phyloP scores from a whole-genome alignment of 2,888 invertebrate species.

The Argyresthia albistria region DNA sequence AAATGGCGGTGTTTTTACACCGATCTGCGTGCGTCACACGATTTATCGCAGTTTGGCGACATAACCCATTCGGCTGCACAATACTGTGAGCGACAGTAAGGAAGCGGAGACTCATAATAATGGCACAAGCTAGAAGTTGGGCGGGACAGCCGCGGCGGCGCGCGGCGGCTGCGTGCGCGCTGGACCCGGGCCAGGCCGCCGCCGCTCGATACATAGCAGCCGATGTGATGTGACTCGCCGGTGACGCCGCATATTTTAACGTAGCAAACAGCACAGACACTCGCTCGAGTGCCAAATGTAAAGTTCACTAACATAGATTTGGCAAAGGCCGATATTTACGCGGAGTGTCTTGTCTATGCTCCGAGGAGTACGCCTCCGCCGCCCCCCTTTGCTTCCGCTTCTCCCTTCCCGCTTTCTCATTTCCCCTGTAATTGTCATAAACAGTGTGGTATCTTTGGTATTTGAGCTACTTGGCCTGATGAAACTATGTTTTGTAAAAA shows the following conservation, averaged over 20 bases:
- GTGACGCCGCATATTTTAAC: conserved; percentile 70
- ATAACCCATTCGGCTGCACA: background rate
- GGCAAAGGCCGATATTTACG: conserved; percentile 59
- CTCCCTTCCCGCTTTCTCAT: too few relatives aligned
- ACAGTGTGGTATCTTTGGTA: too few relatives aligned
- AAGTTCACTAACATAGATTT: conserved; percentile 70
- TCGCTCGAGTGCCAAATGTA: conserved; percentile 63
- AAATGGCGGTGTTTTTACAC: conserved; percentile 24
- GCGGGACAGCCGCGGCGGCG: too few relatives aligned
- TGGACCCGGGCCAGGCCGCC: conserved; percentile 47
- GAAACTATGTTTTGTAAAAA: too few relatives aligned
- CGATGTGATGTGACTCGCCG: conserved; percentile 51
- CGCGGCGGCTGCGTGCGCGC: conserved; percentile 16
- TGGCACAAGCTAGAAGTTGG: too few relatives aligned
- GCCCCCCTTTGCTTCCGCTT: background rate
- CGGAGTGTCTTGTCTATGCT: conserved; percentile 35
- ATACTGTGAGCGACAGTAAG: background rate
- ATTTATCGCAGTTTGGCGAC: background rate
- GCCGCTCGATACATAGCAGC: conserved; percentile 29
- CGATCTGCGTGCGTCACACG: background rate
- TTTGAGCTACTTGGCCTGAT: too few relatives aligned
- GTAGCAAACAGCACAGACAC: conserved; percentile 62
- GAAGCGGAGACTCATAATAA: too few relatives aligned
- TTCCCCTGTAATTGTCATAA: too few relatives aligned
- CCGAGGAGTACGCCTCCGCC: conserved; percentile 12